A percentile compares a stretch with the other conserved stretches of the same genome.
Evolutionary conservation across 2,113 vertebrate species (phyloP).

Genomic region (Cranoglanis bouderius): DNA sequence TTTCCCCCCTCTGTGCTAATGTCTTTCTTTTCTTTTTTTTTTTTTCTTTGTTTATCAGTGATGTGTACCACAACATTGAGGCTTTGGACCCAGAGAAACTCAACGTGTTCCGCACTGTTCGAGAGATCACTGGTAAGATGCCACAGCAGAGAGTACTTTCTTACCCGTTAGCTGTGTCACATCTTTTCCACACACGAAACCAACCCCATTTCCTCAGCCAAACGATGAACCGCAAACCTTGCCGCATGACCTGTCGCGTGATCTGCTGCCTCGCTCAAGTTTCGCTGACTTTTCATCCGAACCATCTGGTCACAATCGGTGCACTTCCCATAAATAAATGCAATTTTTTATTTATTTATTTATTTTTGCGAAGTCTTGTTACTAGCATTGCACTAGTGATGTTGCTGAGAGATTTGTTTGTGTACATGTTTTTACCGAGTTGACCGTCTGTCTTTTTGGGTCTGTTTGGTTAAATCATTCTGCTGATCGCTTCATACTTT

Average conservation of each 20-base stretch:
- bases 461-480: neutral
- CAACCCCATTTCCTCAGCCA: neutral
- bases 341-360: neutral
- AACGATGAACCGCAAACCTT: neutral
- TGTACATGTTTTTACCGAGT: neutral
- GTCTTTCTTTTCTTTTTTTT: neutral
- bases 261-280: neutral
- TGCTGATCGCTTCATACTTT: neutral
- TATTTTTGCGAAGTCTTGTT: neutral
- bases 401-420: neutral
- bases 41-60: conserved; percentile 71
- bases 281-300: neutral
- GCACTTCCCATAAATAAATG: neutral
- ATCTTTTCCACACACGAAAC: neutral
- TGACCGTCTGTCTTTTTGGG: neutral
- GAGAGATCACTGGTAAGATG: conserved; percentile 92
- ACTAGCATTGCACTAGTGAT: neutral
- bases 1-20: neutral
- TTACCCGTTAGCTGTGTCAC: neutral
- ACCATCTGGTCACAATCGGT: neutral
- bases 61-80: conserved; percentile 91
- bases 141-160: neutral
- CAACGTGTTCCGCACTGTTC: conserved; percentile 92
- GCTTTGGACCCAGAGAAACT: conserved; percentile 95
- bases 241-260: neutral